These are phyloP conservation scores for Steromphala cineraria DNA, from an alignment of 2,888 invertebrate species.

Conservation along the genomic window DNA sequence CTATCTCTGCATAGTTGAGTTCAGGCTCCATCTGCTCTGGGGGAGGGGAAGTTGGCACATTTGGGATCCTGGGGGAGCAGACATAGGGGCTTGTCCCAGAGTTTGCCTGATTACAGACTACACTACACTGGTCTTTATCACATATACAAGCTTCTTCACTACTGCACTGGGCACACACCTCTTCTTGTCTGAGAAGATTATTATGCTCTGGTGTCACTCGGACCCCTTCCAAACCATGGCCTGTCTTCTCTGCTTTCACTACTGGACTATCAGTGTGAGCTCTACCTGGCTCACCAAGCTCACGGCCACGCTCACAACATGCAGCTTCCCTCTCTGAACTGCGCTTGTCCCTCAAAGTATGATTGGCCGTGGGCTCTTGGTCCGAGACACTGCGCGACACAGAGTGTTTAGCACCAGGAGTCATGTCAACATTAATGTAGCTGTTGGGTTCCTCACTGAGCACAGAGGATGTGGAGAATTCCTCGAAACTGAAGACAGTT, in stretches of 20 bases:
- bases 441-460: background rate
- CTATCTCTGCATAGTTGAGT: slow-evolving; percentile 74
- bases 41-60: slow-evolving; percentile 21
- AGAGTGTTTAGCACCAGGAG: slow-evolving; percentile 32
- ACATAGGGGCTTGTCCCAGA: no score
- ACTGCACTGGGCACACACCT: background rate
- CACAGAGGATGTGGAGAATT: background rate
- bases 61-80: slow-evolving; percentile 24
- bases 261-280: background rate
- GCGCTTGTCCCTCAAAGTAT: background rate
- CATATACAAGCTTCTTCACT: background rate
- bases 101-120: background rate
- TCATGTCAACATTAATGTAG: slow-evolving; percentile 56
- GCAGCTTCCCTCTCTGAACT: background rate
- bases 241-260: background rate
- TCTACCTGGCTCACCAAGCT: background rate
- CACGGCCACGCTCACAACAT: background rate
- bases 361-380: background rate
- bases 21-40: slow-evolving; percentile 47
- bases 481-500: slow-evolving; percentile 30
- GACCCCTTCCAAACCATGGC: background rate
- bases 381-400: background rate
- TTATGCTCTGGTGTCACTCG: background rate
- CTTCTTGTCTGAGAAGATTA: background rate
- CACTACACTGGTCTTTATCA: background rate